A percentile compares a stretch with the other conserved stretches of the same genome.
phyloP scores from a whole-genome alignment of 2,888 invertebrate genomes.

The Sarcophaga caerulescens region DNA sequence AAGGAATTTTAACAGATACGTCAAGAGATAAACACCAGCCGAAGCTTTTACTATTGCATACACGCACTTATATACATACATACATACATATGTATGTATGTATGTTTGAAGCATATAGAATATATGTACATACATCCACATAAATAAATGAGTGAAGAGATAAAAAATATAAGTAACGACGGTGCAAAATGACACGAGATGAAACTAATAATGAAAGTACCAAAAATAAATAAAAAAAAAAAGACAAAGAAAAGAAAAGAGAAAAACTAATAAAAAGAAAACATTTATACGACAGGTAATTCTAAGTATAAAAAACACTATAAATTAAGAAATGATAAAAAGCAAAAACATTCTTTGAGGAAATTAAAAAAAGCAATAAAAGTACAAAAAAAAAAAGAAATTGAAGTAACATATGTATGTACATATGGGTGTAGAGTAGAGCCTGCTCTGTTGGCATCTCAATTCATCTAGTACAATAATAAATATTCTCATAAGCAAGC shows the following conservation, averaged over 20 bases:
- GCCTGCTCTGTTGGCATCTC: too few species aligned
- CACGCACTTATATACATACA: slow-evolving; percentile 9
- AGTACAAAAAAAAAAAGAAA: background rate
- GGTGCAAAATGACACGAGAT: slow-evolving; percentile 56
- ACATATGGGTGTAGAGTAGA: background rate
- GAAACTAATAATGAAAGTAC: slow-evolving; percentile 57
- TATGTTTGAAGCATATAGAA: background rate
- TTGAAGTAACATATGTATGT: background rate
- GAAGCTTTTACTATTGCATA: slow-evolving; percentile 23
- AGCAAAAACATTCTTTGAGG: slow-evolving; percentile 3
- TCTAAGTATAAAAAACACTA: background rate
- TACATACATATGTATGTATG: background rate
- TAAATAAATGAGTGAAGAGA: slow-evolving; percentile 24
- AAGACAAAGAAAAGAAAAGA: slow-evolving; percentile 23
- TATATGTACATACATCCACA: background rate
- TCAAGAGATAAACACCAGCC: slow-evolving; percentile 60
- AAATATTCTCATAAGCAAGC: background rate
- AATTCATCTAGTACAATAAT: too few species aligned
- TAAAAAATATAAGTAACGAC: slow-evolving; percentile 36
- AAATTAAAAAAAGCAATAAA: slow-evolving; percentile 27
- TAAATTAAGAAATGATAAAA: slow-evolving; percentile 22
- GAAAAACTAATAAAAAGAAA: slow-evolving; percentile 44
- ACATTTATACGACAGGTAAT: slow-evolving; percentile 57
- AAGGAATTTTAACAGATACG: slow-evolving; percentile 63
- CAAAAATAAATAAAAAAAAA: slow-evolving; percentile 2